Evolutionary conservation across 2,888 invertebrate genomes (phyloP), one percentile per base, ranked within the genome.

Genomic region (Odontothrips loti): DNA sequence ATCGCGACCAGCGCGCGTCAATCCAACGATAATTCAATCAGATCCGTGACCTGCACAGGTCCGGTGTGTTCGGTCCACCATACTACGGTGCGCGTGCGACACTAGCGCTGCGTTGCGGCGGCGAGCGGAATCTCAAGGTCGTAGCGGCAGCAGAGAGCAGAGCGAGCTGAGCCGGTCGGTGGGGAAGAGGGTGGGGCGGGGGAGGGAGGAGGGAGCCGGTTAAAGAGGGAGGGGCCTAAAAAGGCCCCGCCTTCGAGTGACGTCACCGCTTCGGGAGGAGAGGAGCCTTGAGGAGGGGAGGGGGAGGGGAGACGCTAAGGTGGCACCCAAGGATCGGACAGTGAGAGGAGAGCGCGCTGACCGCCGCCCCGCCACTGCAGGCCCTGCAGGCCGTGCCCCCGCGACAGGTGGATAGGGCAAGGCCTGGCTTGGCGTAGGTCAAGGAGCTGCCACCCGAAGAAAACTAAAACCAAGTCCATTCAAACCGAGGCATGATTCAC

Each of bases 281-380:
- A 85, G 85, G 84, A 86, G 85, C 85, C 85, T 85, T 85, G 86
- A 85, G 86, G 23, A 23, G 23, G 12, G 68, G 68, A 9, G 68
- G 68, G 68, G 68, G 68, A 9, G 68, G 68, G 68, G 23, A 11
- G 68, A 6, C 68, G 27, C 68, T 23, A 81, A 83, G 84, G 83
- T 85, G 85, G 86, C 86, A 27, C 23, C 68, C 68, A 58, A 86
- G 86, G 86, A 86, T 87, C 87, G 87, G 87, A 87, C 87, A 87
- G 87, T 87, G n/a, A n/a, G n/a, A n/a, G 34, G 34, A 43, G 34
- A 43, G 34, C 34, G 34, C 34, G 34, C 34, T n/a, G 34, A 6
- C 34, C 6, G 34, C 34, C 34, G 34, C 34, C 6, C 3, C 34
- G 34, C 51, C 51, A 10, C 58, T 58, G 58, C 58, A 58, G 58